Percentiles rank a stretch among this genome's conserved stretches.
phyloP scores from a whole-genome alignment of 2,113 vertebrate genomes.

The Erythrolamprus reginae region DNA sequence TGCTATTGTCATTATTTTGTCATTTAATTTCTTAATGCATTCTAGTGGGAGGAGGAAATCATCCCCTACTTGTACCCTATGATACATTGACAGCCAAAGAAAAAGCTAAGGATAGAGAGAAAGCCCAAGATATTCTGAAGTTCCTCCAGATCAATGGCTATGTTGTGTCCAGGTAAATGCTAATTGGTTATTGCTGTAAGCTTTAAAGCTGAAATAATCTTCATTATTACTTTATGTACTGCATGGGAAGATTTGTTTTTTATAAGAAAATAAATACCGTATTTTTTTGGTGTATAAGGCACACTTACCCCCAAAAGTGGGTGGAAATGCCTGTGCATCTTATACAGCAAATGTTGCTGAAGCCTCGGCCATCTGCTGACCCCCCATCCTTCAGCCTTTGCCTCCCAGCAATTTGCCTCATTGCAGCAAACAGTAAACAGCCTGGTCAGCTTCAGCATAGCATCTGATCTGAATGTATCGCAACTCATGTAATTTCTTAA shows the following conservation, averaged over 20 bases:
- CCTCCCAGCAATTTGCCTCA: no score
- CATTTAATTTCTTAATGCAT: conserved; percentile 32
- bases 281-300: no score
- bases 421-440: no score
- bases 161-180: conserved; percentile 82
- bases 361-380: no score
- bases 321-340: no score
- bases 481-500: neutral
- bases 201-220: neutral
- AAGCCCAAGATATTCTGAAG: conserved; percentile 94
- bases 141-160: conserved; percentile 96
- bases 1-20: neutral
- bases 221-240: neutral
- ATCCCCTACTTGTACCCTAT: conserved; percentile 91
- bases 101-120: conserved; percentile 92
- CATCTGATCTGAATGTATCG: no score
- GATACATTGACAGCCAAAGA: conserved; percentile 96
- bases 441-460: no score
- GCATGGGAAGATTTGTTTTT: neutral
- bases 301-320: no score
- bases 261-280: neutral
- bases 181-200: neutral
- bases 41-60: conserved; percentile 85
- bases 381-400: no score
- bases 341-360: no score